These are phyloP conservation scores for Zygothrica quintamaculata DNA, from an alignment of 2,888 invertebrate species.

Conservation along the genomic window DNA sequence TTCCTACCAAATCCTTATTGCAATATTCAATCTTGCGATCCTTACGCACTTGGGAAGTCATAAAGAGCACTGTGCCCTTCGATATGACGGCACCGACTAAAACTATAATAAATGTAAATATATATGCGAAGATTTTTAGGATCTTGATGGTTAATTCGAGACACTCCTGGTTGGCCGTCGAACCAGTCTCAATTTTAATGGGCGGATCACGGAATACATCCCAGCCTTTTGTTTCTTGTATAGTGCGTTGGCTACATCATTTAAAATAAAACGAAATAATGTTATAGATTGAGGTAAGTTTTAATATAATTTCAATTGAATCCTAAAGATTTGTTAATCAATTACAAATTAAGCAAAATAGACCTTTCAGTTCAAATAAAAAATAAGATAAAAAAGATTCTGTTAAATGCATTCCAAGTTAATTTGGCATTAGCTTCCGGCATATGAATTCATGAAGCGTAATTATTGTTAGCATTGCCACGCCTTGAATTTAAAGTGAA, in stretches of 20 bases:
- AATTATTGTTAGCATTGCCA: conserved; percentile 45
- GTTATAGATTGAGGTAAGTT: too few relatives aligned
- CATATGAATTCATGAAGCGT: conserved; percentile 39
- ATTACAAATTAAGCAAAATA: too few relatives aligned
- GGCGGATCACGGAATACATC: conserved; percentile 98
- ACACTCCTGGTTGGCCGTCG: conserved; percentile 94
- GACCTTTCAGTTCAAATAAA: too few relatives aligned
- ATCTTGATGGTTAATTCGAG: conserved; percentile 93
- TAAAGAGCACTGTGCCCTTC: conserved; percentile 94
- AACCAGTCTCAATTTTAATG: conserved; percentile 93
- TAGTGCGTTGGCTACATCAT: conserved; percentile 89
- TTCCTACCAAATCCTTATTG: conserved; percentile 92
- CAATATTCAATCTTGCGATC: conserved; percentile 92
- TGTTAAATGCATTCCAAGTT: conserved; percentile 1
- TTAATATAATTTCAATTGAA: too few relatives aligned
- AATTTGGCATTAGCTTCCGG: conserved; percentile 52
- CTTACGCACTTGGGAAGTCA: conserved; percentile 94
- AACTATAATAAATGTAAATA: conserved; percentile 93
- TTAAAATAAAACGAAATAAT: not conserved
- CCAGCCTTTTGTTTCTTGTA: conserved; percentile 97
- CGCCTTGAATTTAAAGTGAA: conserved; percentile 54
- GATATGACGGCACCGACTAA: conserved; percentile 93
- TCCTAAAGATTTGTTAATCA: too few relatives aligned
- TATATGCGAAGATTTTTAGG: conserved; percentile 93
- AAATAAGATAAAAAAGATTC: too few relatives aligned